Conservation (phyloP, 30 jellyfish, hydroid and myxozoan species). For the Turritopsis rubra region DNA sequence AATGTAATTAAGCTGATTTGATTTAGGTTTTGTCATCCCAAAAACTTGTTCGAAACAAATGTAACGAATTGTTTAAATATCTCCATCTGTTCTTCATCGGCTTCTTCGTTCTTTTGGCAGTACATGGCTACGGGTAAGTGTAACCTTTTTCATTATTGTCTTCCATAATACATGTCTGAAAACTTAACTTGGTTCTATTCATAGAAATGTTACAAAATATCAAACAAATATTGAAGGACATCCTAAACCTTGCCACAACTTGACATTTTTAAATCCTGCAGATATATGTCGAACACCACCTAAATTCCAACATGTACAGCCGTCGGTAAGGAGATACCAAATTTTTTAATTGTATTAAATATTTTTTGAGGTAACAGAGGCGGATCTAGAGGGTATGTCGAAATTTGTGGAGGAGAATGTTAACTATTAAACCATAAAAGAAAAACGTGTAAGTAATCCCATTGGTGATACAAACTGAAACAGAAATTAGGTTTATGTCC, state of each 20-base stretch:
- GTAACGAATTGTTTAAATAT: constrained; percentile 63
- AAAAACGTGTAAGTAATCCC: no score
- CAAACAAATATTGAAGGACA: constrained; percentile 64
- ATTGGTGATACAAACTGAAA: no score
- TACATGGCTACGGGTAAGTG: constrained; percentile 86
- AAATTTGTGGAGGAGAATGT: no score
- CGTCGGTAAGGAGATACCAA: constrained; percentile 48
- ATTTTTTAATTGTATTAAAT: no score
- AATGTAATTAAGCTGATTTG: no score
- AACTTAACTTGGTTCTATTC: not conserved
- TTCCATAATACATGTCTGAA: not conserved
- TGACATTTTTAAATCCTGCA: constrained; percentile 12
- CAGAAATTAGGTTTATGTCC: no score
- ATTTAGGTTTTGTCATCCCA: constrained; percentile 28
- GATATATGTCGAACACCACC: constrained; percentile 43
- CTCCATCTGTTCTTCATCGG: constrained; percentile 58
- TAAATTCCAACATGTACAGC: constrained; percentile 42
- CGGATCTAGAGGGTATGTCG: no score
- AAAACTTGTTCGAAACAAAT: constrained; percentile 36
- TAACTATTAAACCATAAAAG: no score
- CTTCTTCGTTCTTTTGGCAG: constrained; percentile 43
- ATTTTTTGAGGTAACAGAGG: no score
- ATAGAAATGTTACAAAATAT: constrained; percentile 55
- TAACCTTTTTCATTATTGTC: not conserved
- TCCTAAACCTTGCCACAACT: constrained; percentile 24